Evolutionary conservation across 1,140 invertebrate species (phyloP).

Genomic region (Lepidostoma basale): DNA sequence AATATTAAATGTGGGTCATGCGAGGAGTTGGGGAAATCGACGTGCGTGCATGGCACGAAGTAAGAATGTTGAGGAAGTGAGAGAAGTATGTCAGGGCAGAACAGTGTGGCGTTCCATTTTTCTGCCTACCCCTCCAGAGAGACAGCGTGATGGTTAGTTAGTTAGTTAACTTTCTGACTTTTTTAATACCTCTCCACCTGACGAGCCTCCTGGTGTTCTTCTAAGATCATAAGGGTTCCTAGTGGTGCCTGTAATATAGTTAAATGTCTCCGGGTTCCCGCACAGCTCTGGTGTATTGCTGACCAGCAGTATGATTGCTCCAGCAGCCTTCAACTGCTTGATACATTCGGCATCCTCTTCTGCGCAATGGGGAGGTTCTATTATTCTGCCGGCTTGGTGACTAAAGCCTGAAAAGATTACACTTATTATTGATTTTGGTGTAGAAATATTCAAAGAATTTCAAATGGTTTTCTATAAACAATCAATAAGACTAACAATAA

Average conservation of each 20-base stretch:
- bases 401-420: conserved; percentile 60
- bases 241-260: conserved; percentile 86
- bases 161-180: too few species aligned
- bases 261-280: conserved; percentile 87
- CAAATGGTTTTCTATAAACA: not conserved
- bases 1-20: too few species aligned
- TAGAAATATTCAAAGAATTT: not conserved
- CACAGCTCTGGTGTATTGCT: conserved; percentile 94
- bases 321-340: conserved; percentile 68
- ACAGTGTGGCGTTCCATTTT: too few species aligned
- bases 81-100: too few species aligned
- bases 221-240: conserved; percentile 87
- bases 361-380: conserved; percentile 62
- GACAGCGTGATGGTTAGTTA: too few species aligned
- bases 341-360: conserved; percentile 75
- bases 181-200: conserved; percentile 77
- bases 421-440: too few species aligned
- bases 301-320: conserved; percentile 82
- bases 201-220: conserved; percentile 76
- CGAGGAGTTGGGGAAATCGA: too few species aligned
- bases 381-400: conserved; percentile 61
- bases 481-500: not conserved
- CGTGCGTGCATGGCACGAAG: too few species aligned
- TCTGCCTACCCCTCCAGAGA: too few species aligned
- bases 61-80: too few species aligned